Percentiles rank a stretch among this genome's conserved stretches.
phyloP scores from a whole-genome alignment of 2,888 invertebrate genomes.

The Sympetrum striolatum region DNA sequence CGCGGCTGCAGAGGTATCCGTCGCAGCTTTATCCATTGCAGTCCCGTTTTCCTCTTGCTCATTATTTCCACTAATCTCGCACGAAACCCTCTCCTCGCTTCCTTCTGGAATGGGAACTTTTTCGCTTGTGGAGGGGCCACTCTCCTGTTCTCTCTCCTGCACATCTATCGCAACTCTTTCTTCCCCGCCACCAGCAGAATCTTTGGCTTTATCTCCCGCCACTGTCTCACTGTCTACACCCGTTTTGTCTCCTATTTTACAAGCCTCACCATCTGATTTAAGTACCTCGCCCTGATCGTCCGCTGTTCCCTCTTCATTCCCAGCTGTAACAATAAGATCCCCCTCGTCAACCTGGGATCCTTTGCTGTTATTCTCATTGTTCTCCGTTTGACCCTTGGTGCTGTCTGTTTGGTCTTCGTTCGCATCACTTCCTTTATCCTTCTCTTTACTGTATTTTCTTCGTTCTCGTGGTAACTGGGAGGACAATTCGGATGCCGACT shows the following conservation, averaged over 20 bases:
- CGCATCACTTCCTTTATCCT: not conserved
- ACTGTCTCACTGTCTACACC: not conserved
- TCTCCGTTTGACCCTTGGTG: not conserved
- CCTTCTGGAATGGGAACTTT: not conserved
- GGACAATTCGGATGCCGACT: not conserved
- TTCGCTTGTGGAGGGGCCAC: not conserved
- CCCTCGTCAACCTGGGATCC: not conserved
- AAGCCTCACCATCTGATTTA: not conserved
- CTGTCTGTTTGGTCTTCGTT: not conserved
- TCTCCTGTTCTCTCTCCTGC: not conserved
- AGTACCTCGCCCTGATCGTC: not conserved
- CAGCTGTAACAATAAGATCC: not conserved
- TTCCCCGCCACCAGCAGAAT: not conserved
- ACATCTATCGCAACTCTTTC: not conserved
- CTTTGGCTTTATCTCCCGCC: not conserved
- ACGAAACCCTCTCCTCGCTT: not conserved
- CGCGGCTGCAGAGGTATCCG: not conserved
- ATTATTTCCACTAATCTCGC: not conserved
- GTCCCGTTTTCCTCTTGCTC: not conserved
- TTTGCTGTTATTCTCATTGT: not conserved
- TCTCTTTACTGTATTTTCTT: not conserved
- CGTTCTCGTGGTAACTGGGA: not conserved
- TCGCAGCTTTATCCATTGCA: not conserved
- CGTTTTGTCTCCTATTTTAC: conserved; percentile 12
- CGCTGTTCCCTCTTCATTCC: not conserved